Evolutionary conservation across 2,113 vertebrate species (phyloP).

Genomic region (Lamprotornis superbus): DNA sequence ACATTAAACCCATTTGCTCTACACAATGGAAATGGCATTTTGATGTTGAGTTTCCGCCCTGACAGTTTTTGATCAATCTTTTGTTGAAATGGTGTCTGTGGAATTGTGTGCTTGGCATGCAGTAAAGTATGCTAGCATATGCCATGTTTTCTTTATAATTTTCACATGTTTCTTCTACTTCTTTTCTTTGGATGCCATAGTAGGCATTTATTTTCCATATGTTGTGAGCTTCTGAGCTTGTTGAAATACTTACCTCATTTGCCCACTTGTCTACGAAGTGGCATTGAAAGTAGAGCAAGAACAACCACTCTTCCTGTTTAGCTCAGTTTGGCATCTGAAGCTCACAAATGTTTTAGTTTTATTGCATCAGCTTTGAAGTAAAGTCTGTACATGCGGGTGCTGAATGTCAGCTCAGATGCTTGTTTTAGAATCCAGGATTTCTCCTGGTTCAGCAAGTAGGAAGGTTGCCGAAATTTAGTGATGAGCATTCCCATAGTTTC

Average conservation of each 20-base stretch:
- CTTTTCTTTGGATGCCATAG: neutral
- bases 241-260: neutral
- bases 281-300: neutral
- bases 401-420: neutral
- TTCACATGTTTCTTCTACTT: conserved; percentile 7
- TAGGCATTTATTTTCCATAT: neutral
- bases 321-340: neutral
- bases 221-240: neutral
- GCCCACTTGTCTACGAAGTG: neutral
- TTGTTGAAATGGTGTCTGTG: neutral
- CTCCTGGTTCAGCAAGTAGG: neutral
- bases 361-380: conserved; percentile 10
- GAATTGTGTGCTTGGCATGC: neutral
- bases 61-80: neutral
- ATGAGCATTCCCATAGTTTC: neutral
- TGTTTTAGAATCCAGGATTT: neutral
- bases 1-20: neutral
- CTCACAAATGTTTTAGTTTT: conserved; percentile 23
- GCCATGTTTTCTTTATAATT: neutral
- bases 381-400: neutral
- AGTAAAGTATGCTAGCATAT: neutral
- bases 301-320: conserved; percentile 54
- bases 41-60: neutral
- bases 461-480: neutral
- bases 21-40: neutral